These are phyloP conservation scores for Ceratosolen fusciceps DNA, from an alignment of 1,140 invertebrate species.

Conservation along the genomic window DNA sequence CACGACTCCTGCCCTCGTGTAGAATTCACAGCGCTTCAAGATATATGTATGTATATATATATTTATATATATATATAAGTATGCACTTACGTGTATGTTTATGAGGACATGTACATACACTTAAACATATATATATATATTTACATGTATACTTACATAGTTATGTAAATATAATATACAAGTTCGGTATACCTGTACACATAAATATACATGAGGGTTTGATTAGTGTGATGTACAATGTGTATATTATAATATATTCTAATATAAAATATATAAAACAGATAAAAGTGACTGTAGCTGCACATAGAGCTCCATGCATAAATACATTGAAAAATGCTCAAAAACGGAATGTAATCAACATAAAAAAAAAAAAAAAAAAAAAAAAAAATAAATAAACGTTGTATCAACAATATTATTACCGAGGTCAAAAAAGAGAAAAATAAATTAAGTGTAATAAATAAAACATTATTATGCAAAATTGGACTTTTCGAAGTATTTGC, in stretches of 20 bases:
- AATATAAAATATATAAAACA: constrained; percentile 59
- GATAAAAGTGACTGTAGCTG: constrained; percentile 69
- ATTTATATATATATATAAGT: no score
- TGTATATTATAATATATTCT: constrained; percentile 50
- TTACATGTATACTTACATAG: no score
- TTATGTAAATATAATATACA: constrained; percentile 33
- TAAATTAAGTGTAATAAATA: constrained; percentile 22
- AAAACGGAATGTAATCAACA: constrained; percentile 61
- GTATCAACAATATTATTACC: constrained; percentile 43
- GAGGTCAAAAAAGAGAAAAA: constrained; percentile 35
- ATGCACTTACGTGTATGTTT: background rate
- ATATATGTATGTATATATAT: background rate
- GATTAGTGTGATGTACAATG: constrained; percentile 46
- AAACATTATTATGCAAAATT: constrained; percentile 30
- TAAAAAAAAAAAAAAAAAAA: no score
- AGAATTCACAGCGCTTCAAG: background rate
- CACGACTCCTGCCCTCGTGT: background rate
- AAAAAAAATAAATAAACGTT: no score
- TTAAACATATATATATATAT: constrained; percentile 29
- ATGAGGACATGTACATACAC: background rate
- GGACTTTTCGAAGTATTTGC: constrained; percentile 44
- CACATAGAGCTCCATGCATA: constrained; percentile 72
- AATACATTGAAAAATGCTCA: constrained; percentile 70
- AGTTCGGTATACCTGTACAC: constrained; percentile 18
- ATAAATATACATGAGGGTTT: constrained; percentile 43